Percentiles rank a stretch among this genome's conserved stretches.
phyloP scores from a whole-genome alignment of 2,113 vertebrate species.

The Toxotes chatareus region DNA sequence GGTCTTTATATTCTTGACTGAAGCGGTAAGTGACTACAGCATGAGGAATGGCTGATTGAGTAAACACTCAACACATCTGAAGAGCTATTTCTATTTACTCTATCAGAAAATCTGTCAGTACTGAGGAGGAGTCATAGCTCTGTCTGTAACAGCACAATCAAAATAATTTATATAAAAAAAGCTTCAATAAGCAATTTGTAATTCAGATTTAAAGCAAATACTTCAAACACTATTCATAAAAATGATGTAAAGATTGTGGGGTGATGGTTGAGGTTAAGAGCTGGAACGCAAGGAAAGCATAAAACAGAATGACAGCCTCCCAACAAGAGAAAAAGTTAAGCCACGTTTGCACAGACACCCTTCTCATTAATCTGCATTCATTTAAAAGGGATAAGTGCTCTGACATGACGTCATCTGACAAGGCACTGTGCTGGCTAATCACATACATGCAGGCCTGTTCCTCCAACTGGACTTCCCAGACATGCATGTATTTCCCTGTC shows the following conservation, averaged over 20 bases:
- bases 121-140: not conserved
- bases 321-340: slow-evolving; percentile 3
- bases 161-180: not conserved
- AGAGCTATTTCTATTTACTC: slow-evolving; percentile 26
- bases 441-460: not conserved
- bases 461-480: not conserved
- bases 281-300: not conserved
- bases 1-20: slow-evolving; percentile 4
- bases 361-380: not conserved
- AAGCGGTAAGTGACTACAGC: slow-evolving; percentile 6
- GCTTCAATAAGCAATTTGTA: not conserved
- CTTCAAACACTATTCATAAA: slow-evolving; percentile 22
- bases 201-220: slow-evolving; percentile 16
- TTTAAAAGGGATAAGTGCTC: not conserved
- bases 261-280: slow-evolving; percentile 19
- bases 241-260: slow-evolving; percentile 8
- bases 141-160: not conserved
- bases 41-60: slow-evolving; percentile 30
- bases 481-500: not conserved
- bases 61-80: slow-evolving; percentile 42
- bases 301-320: slow-evolving; percentile 6
- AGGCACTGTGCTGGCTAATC: not conserved
- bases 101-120: not conserved
- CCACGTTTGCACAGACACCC: not conserved
- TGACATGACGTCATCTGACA: not conserved